phyloP scores from a whole-genome alignment of 2,113 vertebrate genomes.

The Antechinus stuartii region DNA sequence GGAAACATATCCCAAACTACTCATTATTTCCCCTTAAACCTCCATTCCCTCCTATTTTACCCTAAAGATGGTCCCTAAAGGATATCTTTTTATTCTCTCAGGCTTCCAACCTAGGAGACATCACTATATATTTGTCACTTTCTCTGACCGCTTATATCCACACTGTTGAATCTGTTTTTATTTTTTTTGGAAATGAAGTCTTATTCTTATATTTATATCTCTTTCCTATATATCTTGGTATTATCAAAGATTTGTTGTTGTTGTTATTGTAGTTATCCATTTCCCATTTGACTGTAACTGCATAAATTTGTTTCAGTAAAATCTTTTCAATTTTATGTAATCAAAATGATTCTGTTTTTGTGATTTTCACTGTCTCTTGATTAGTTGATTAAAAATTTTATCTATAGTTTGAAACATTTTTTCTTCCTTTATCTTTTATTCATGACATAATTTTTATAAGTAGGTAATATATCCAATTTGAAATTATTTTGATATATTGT shows the following conservation, averaged over 20 bases:
- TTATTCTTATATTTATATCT: not conserved
- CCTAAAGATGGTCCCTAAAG: not conserved
- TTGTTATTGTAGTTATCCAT: too few relatives aligned
- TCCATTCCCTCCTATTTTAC: not conserved
- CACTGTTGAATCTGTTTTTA: not conserved
- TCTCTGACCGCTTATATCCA: not conserved
- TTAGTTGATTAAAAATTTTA: not conserved
- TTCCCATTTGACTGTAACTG: too few relatives aligned
- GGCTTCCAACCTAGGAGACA: not conserved
- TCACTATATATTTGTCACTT: not conserved
- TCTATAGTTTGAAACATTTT: not conserved
- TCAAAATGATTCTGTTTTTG: not conserved
- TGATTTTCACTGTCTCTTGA: not conserved
- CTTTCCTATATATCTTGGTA: too few relatives aligned
- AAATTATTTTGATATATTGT: too few relatives aligned
- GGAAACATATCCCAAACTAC: not conserved
- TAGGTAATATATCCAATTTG: too few relatives aligned
- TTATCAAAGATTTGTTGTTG: not conserved
- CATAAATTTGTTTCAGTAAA: too few relatives aligned
- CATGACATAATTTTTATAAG: not conserved
- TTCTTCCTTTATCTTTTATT: not conserved
- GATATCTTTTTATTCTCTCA: not conserved
- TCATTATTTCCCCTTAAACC: not conserved
- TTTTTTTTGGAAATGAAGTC: too few relatives aligned
- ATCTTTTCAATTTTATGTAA: not conserved